Base-by-base conservation (phyloP, 2,797 vertebrate genomes). In the Tympanoctomys barrerae region DNA sequence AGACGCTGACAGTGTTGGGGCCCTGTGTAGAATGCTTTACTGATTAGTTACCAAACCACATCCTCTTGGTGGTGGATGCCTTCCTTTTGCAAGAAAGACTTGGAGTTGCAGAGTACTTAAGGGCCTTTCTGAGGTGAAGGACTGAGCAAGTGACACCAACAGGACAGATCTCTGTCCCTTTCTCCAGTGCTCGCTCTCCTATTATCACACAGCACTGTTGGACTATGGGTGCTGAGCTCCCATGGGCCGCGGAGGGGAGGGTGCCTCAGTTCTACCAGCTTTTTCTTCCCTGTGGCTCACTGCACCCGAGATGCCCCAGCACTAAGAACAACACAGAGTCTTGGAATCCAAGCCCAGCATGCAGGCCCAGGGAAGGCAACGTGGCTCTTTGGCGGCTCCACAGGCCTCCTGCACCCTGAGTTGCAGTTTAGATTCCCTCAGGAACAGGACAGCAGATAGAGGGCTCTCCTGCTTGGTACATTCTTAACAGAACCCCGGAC, bases 231-330 rank as follows among this genome's bases (percentile, higher is more conserved):
- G 10, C 71, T 7, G 46, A 84, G 87, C 19, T 83, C 71, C 66
- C 13, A 0, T 6, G 7, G 66, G 77, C 19, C 31, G 52, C 2
- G 0, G 7, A 14, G 16, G 0, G 2, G 68, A 71, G 64, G 49
- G 36, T 24, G 21, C 62, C 87, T 71, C 8, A 0, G 31, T 16
- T 24, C 42, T 22, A 54, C 6, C 12, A 52, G 28, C 13, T 66
- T 70, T 8, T 42, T n/a, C 77, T 70, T 71, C 52, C 62, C 64
- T 8, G 10, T 3, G 71, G 24, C 22, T 82, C 59, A 22, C 24
- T 66, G 79, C 7, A 33, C 46, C 54, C 46, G 36, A 73, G 33
- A 62, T 4, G 22, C 11, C 62, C 54, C 19, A 54, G 81, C 11
- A 3, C 85, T 85, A 6, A 54, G 71, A 49, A 22, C 2, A 68